Base-by-base conservation (phyloP, 2,888 invertebrate genomes). In the Orgyia antiqua region DNA sequence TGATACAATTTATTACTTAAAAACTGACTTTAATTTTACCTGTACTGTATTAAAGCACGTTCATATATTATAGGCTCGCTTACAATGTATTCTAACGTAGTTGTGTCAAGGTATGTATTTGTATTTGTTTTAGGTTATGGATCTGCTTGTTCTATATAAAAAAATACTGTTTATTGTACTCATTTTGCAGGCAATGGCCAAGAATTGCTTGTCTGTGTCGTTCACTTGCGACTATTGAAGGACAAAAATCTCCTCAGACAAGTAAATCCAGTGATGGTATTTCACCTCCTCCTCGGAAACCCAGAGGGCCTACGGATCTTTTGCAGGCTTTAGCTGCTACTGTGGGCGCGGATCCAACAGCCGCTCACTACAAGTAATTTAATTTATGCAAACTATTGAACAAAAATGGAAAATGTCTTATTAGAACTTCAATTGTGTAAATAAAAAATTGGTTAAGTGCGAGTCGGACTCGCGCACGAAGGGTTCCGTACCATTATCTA, bases 281-380 rank as follows among this genome's bases (percentile, higher is more conserved):
- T 31, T 66, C 82, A n/a, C 83, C 84, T 0, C 94, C 95, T 0
- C 88, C 89, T 28, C 87, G 92, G 26, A 94, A 94, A 58, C 89
- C 88, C 20, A 88, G 97, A 51, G 88, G 91, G 0, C 90, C 95
- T 0, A 96, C 96, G 1, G 96, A 95, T 64, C 90, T 97, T 37
- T 71, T 97, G 29, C 88, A 90, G 75, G 95, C 95, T 2, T 72
- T 97, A 38, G 92, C 94, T 23, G 88, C 89, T 38, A 96, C 96
- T 0, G 89, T 95, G 3, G 88, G 89, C n/a, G 78, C 89, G 24
- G 97, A 97, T 72, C 89, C 90, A 2, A 95, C 95, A 0, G 95
- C 95, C n/a, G 88, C 95, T 2, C 94, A 94, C 68, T 97, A 94
- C 68, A 94, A 94, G 87, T 87, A 70, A 60, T 10, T 11, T 23